Evolutionary conservation across 2,888 invertebrate species (phyloP).

Genomic region (Camponotus fellah): DNA sequence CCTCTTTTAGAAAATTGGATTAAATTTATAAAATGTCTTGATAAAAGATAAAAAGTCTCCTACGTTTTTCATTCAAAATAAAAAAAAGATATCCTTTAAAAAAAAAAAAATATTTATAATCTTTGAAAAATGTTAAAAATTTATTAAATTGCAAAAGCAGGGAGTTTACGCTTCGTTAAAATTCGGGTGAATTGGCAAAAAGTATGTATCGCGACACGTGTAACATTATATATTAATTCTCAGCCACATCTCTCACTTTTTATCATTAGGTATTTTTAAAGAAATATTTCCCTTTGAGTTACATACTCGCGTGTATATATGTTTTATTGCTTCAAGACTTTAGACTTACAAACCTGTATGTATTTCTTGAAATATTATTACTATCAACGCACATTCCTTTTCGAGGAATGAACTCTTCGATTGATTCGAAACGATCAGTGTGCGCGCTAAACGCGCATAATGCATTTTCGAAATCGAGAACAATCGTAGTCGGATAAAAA

Average conservation of each 20-base stretch:
- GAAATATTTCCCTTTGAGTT: background rate
- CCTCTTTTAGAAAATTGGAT: background rate
- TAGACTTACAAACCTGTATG: background rate
- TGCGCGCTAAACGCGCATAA: background rate
- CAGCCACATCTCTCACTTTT: background rate
- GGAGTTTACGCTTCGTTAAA: background rate
- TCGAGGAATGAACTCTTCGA: background rate
- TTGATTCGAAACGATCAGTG: background rate
- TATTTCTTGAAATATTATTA: background rate
- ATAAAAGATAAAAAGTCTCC: background rate
- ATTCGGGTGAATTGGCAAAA: background rate
- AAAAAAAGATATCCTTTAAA: too few species aligned
- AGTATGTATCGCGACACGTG: background rate
- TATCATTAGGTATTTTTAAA: background rate
- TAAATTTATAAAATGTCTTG: background rate
- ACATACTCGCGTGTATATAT: background rate
- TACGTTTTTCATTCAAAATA: background rate
- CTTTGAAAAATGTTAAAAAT: background rate
- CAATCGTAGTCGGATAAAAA: slow-evolving; percentile 22
- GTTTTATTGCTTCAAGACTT: background rate
- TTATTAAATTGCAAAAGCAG: slow-evolving; percentile 17
- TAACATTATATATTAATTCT: background rate
- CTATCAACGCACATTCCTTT: background rate
- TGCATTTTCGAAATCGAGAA: slow-evolving; percentile 34
- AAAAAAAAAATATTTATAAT: background rate